Percentiles rank a stretch among this genome's conserved stretches.
These are phyloP conservation scores for Neofelis nebulosa DNA, from an alignment of 2,113 vertebrate genomes.

Conservation along the genomic window DNA sequence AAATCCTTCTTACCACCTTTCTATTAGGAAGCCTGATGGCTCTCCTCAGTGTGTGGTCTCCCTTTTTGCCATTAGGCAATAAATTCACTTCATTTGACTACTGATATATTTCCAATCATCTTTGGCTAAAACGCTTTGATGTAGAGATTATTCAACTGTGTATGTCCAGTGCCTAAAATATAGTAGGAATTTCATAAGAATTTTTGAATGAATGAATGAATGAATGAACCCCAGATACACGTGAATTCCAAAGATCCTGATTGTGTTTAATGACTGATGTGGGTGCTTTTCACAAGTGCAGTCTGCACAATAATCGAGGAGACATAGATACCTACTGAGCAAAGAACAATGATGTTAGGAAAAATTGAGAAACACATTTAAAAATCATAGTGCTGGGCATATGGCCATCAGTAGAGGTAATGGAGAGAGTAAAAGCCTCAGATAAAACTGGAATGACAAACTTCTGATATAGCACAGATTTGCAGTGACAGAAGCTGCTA, in stretches of 20 bases:
- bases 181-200: background rate
- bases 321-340: background rate
- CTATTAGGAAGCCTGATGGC: background rate
- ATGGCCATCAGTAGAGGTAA: background rate
- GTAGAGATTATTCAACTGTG: background rate
- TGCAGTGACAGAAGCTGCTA: background rate
- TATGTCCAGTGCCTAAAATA: background rate
- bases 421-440: background rate
- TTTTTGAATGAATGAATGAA: background rate
- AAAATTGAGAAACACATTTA: background rate
- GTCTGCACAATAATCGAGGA: background rate
- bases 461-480: background rate
- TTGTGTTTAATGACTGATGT: background rate
- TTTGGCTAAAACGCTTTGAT: background rate
- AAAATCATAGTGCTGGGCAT: background rate
- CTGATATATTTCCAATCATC: background rate
- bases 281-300: background rate
- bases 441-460: constrained; percentile 10
- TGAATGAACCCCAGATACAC: background rate
- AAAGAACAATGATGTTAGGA: background rate
- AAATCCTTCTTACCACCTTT: background rate
- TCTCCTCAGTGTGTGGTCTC: background rate
- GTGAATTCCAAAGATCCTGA: background rate
- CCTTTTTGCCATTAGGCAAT: background rate
- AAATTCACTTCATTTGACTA: background rate